Base-by-base conservation (phyloP, 2,888 invertebrate genomes). In the Trachelus iudaicus region DNA sequence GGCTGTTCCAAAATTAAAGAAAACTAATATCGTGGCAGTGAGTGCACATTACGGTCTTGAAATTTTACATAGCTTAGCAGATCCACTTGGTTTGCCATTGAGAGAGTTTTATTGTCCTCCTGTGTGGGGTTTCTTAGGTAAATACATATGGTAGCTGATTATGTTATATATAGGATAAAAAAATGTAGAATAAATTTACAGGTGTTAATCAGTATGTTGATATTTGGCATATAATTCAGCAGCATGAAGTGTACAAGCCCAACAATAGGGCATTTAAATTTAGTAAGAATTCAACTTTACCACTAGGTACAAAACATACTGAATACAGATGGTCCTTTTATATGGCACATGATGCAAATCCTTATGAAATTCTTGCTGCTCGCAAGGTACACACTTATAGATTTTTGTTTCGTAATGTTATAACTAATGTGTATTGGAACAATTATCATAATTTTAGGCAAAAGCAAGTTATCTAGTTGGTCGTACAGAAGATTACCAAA, bases 61-160 rank as follows among this genome's bases (percentile, higher is more conserved):
- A 81, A 88, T 92, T 75, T 85, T 93, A 34, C 77, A 83, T 71
- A 78, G 80, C 12, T 79, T 83, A 23, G 73, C 80, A 30, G 88
- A 90, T 56, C 85, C 90, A 35, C 85, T 92, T 35, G 90, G 92
- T 85, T 87, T 94, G 15, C 92, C 93, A 0, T 82, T 93, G 79
- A 89, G 89, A 83, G 92, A 93, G 84, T 92, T 94, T 84, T 93
- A 93, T 85, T 94, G 93, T 77, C 94, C 94, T 12, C 94, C 94
- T 40, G 94, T 95, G 9, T 95, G 94, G 94, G 95, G 95, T 12
- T 94, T 93, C 83, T 91, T 94, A 73, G 87, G 87, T 85, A 74
- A 15, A 80, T 81, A 73, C 6, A 77, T 68, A 69, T 6, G 73
- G 71, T 30, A 11, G 69, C 33, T 6, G 15, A n/a, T 33, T 30